Percentiles rank a stretch among this genome's conserved stretches.
Conservation (phyloP, 1,140 invertebrate genomes). For the Bacillus rossius region DNA sequence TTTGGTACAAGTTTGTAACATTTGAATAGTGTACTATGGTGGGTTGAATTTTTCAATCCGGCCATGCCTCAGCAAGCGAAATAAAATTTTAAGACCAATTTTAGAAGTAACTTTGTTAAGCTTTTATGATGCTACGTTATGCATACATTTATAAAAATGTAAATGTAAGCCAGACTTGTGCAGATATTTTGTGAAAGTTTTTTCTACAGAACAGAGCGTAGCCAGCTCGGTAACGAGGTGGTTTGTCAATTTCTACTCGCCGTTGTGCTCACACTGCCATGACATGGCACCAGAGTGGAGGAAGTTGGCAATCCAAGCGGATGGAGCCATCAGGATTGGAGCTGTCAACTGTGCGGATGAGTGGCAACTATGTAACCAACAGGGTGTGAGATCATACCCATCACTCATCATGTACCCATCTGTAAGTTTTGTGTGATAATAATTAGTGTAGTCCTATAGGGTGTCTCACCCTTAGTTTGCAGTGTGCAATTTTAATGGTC, state of each 20-base stretch:
- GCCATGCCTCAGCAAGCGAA: no score
- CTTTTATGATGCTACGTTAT: no score
- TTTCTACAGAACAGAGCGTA: slow-evolving; percentile 49
- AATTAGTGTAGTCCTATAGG: no score
- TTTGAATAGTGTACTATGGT: no score
- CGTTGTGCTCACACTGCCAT: slow-evolving; percentile 80
- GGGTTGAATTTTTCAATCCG: no score
- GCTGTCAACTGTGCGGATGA: slow-evolving; percentile 80
- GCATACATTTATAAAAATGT: no score
- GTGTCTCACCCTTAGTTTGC: background rate
- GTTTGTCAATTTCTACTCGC: slow-evolving; percentile 85
- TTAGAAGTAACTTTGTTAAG: no score
- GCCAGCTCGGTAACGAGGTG: slow-evolving; percentile 60
- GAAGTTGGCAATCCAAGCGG: slow-evolving; percentile 62
- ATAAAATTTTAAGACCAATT: no score
- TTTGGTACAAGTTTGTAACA: no score
- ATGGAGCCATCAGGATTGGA: slow-evolving; percentile 65
- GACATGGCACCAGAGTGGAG: slow-evolving; percentile 72
- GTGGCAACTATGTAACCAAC: slow-evolving; percentile 58
- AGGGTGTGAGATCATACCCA: slow-evolving; percentile 63
- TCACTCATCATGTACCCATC: slow-evolving; percentile 54
- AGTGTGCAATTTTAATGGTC: background rate
- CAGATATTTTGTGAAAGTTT: no score
- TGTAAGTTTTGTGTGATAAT: slow-evolving; percentile 14
- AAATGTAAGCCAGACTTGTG: no score